Evolutionary conservation across 2,888 invertebrate species (phyloP).

Genomic region (Noctua fimbriata): DNA sequence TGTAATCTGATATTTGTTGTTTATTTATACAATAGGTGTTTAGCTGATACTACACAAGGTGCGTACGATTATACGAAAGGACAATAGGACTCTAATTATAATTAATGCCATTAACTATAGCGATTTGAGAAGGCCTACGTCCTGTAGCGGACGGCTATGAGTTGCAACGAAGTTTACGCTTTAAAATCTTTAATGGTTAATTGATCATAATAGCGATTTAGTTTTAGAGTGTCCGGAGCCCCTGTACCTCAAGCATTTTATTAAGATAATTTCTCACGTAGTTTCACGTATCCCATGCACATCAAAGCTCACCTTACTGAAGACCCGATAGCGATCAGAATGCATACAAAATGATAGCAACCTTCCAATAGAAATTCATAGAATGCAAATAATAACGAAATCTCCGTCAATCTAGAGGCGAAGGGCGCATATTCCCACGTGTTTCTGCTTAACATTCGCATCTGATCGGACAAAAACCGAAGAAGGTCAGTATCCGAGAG

Average conservation of each 20-base stretch:
- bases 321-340: conserved; percentile 54
- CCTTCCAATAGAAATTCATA: conserved; percentile 63
- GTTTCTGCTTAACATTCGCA: conserved; percentile 86
- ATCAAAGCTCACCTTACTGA: conserved; percentile 37
- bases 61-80: background rate
- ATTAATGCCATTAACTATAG: background rate
- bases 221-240: background rate
- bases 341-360: conserved; percentile 43
- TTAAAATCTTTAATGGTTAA: conserved; percentile 2
- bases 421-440: conserved; percentile 86
- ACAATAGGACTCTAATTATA: background rate
- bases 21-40: background rate
- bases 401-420: conserved; percentile 76
- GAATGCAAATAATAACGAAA: conserved; percentile 85
- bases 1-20: background rate
- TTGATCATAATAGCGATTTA: background rate
- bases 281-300: conserved; percentile 16
- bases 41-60: background rate
- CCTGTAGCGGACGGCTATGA: background rate
- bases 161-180: background rate
- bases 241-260: background rate
- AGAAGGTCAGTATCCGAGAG: conserved; percentile 85
- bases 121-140: background rate
- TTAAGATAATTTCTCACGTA: background rate
- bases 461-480: conserved; percentile 86